A percentile compares a stretch with the other conserved stretches of the same genome.
These are phyloP conservation scores for Drosophila ambigua DNA, from an alignment of 1,140 invertebrate genomes.

Conservation along the genomic window DNA sequence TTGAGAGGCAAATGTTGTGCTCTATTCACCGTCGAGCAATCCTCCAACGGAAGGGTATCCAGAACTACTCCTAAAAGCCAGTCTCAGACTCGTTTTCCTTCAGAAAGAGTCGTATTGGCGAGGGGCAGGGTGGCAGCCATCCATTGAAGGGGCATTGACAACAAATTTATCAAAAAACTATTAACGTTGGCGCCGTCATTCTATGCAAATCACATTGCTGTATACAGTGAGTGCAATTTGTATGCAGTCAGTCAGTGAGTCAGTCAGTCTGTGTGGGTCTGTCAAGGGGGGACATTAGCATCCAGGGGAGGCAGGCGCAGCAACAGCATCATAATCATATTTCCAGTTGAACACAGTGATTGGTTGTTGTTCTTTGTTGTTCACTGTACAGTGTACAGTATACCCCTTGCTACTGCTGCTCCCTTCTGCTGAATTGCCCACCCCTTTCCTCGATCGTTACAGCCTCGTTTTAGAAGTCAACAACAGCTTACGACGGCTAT, in stretches of 20 bases:
- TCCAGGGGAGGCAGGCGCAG: background rate
- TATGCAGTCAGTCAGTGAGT: constrained; percentile 52
- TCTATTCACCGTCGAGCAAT: too few species aligned
- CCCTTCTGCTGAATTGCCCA: constrained; percentile 14
- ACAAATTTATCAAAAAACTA: constrained; percentile 50
- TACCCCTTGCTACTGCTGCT: constrained; percentile 2
- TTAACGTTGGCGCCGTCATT: constrained; percentile 45
- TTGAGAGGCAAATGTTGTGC: too few species aligned
- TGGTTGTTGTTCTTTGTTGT: constrained; percentile 16
- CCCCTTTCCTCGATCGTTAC: constrained; percentile 18
- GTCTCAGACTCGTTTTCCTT: too few species aligned
- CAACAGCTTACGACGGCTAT: constrained; percentile 37
- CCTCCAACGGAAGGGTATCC: too few species aligned
- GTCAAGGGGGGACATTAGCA: constrained; percentile 38
- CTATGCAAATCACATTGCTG: constrained; percentile 41
- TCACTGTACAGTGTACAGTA: background rate
- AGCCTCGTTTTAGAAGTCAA: constrained; percentile 49
- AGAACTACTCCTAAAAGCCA: too few species aligned
- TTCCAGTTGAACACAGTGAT: constrained; percentile 27
- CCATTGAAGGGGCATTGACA: constrained; percentile 32
- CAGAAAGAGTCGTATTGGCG: too few species aligned
- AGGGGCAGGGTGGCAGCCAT: too few species aligned
- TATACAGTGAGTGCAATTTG: constrained; percentile 54
- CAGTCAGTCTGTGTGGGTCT: constrained; percentile 32
- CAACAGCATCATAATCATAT: constrained; percentile 38